Percentiles rank a stretch among this genome's conserved stretches.
Conservation (phyloP, 2,113 vertebrate species). For the Gobiocypris rarus region DNA sequence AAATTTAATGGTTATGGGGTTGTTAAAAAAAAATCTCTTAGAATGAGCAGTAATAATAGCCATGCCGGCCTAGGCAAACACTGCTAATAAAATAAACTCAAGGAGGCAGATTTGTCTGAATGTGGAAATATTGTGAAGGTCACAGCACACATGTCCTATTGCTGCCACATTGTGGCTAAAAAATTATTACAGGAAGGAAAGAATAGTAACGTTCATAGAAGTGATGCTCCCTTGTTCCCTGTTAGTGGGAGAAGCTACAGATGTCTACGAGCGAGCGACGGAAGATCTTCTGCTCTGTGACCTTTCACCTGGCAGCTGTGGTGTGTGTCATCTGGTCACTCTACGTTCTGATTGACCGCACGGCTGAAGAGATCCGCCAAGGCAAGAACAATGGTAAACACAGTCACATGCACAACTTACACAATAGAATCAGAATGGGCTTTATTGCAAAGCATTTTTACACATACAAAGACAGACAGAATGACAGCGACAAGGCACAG, state of each 20-base stretch:
- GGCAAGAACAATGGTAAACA: slow-evolving; percentile 88
- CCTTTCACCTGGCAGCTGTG: slow-evolving; percentile 92
- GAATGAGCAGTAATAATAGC: not conserved
- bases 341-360: slow-evolving; percentile 88
- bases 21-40: not conserved
- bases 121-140: not conserved
- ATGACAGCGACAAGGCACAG: too few species aligned
- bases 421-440: too few species aligned
- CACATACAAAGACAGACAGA: too few species aligned
- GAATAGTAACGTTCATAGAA: not conserved
- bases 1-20: not conserved
- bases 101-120: not conserved
- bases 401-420: too few species aligned
- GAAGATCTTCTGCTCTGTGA: slow-evolving; percentile 93
- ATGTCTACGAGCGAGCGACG: slow-evolving; percentile 91
- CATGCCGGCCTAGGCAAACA: not conserved
- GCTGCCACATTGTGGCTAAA: slow-evolving; percentile 41
- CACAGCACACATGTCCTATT: not conserved
- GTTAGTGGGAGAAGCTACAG: slow-evolving; percentile 95
- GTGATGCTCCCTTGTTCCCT: not conserved
- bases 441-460: too few species aligned
- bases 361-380: slow-evolving; percentile 89
- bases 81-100: not conserved
- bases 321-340: slow-evolving; percentile 93
- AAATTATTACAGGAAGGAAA: not conserved